phyloP scores from a whole-genome alignment of 2,113 vertebrate species.

The Oreotrochilus melanogaster region DNA sequence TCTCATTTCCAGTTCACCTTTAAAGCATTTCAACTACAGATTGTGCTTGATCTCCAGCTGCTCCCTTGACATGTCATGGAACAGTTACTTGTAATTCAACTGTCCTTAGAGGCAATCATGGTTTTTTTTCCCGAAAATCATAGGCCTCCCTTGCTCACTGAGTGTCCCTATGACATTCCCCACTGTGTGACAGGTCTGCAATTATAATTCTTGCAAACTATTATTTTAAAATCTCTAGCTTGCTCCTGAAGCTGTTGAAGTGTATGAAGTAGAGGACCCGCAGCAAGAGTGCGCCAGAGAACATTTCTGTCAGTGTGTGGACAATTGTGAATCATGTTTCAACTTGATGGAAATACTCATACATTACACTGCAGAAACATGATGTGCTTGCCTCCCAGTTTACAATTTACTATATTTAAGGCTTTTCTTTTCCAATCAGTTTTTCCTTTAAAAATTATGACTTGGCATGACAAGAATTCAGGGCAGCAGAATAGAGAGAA shows the following conservation, averaged over 20 bases:
- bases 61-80: neutral
- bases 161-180: neutral
- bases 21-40: neutral
- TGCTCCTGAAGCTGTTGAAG: neutral
- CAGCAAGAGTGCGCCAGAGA: neutral
- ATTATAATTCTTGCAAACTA: conserved; percentile 36
- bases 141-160: neutral
- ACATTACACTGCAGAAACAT: neutral
- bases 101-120: neutral
- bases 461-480: neutral
- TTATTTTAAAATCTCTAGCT: conserved; percentile 31
- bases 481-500: neutral
- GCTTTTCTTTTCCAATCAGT: neutral
- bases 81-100: conserved; percentile 18
- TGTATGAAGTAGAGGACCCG: neutral
- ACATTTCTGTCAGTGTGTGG: neutral
- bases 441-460: neutral
- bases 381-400: neutral
- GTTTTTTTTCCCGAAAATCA: neutral
- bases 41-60: neutral
- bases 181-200: neutral
- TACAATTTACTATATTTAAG: neutral
- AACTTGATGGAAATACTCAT: neutral
- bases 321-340: neutral
- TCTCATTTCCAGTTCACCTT: neutral